These are phyloP conservation scores for Coreius guichenoti DNA, from an alignment of 2,797 vertebrate species.

Conservation along the genomic window DNA sequence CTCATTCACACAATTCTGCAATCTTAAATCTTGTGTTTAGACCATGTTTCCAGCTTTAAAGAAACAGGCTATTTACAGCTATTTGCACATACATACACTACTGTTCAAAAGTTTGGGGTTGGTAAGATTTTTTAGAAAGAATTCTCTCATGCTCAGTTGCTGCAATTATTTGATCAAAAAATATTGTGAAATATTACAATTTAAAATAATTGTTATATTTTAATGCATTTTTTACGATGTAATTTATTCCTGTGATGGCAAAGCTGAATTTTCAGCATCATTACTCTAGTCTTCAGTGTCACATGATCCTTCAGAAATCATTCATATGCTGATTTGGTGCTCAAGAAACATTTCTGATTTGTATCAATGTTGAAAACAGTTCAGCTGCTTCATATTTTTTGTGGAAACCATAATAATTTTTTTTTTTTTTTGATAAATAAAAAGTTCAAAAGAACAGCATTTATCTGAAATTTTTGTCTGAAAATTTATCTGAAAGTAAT, in stretches of 20 bases:
- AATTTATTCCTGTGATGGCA: background rate
- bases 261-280: background rate
- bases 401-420: too few relatives aligned
- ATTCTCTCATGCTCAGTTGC: background rate
- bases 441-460: background rate
- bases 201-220: background rate
- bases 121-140: background rate
- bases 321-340: background rate
- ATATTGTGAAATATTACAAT: background rate
- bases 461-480: too few relatives aligned
- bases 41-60: background rate
- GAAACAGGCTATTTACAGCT: too few relatives aligned
- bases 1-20: slow-evolving; percentile 55
- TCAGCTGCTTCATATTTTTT: too few relatives aligned
- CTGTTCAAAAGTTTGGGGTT: background rate
- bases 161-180: background rate
- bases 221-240: too few relatives aligned
- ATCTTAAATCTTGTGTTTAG: background rate
- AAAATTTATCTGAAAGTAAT: too few relatives aligned
- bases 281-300: background rate
- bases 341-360: background rate
- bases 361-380: background rate
- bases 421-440: background rate
- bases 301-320: slow-evolving; percentile 5
- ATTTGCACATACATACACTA: background rate